Evolutionary conservation across 2,888 invertebrate species (phyloP), one percentile per base, ranked within the genome.

Genomic region (Rosalia funebris): DNA sequence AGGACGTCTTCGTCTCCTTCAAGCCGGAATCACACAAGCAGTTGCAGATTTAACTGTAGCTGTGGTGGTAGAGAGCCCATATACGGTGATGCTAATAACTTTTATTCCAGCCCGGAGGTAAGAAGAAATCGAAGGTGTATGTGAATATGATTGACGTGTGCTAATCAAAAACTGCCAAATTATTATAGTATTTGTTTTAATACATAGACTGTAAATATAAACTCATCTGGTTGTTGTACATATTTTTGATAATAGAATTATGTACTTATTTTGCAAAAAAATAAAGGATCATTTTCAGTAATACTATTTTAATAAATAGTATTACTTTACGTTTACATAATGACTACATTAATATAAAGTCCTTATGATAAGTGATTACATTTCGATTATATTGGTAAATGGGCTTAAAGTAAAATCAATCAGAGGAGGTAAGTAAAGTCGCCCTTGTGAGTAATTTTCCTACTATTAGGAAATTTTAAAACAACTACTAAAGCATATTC

Each of bases 71-170:
- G 70, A 46, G 77, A 77, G 57, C 78, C 79, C 0, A 72, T 79
- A 1, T 80, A 79, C 62, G 80, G 80, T n/a, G 79, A 80, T 66
- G 72, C 75, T 1, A 76, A 71, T 62, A 72, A 67, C 12, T 79
- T 78, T 62, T 76, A 77, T 56, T 71, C 65, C 14, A 79, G 75
- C 68, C 79, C 79, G 2, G 79, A 80, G 58, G 53, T 79, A 50
- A 69, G 80, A 59, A 71, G 78, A 48, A 80, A 79, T 56, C 70
- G 81, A 44, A 70, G 78, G 57, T 74, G 75, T 63, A 71, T 79
- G 73, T 81, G 57, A 71, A 34, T 14, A 2, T 15, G 34, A 19
- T 4, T 0, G 12, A 25, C 46, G 12, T 42, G 1, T 36, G 10
- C 10, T 1, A 12, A 17, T 50, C 19, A 19, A n/a, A 17, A 32